phyloP scores from a whole-genome alignment of 2,113 vertebrate genomes.

The Cinclus cinclus region DNA sequence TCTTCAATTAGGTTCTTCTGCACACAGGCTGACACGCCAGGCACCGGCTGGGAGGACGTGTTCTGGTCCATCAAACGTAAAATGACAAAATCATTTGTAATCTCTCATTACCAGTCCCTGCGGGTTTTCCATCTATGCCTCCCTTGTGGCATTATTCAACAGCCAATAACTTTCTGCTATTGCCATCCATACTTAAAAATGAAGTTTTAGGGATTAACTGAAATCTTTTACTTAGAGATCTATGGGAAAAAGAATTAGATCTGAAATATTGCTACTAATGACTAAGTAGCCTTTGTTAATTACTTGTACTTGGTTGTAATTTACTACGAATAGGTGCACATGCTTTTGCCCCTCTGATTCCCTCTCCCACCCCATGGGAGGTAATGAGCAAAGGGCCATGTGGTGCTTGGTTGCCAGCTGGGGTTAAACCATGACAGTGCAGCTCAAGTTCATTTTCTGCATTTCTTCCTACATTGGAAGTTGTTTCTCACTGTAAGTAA shows the following conservation, averaged over 20 bases:
- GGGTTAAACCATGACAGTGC: background rate
- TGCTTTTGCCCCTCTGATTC: background rate
- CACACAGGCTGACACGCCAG: background rate
- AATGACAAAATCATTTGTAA: slow-evolving; percentile 17
- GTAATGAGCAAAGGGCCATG: background rate
- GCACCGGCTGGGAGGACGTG: background rate
- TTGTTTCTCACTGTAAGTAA: background rate
- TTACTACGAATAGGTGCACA: background rate
- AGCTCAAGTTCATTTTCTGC: background rate
- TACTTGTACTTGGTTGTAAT: background rate
- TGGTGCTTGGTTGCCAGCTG: background rate
- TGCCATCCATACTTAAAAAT: background rate
- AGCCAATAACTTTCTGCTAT: background rate
- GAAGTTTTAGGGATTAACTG: background rate
- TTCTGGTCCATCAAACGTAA: background rate
- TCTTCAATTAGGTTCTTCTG: slow-evolving; percentile 1
- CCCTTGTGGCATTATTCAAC: background rate
- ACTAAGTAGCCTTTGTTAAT: slow-evolving; percentile 42
- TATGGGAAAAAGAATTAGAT: background rate
- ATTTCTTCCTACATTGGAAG: background rate
- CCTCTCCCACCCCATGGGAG: background rate
- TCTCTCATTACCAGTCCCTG: background rate
- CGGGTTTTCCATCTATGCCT: background rate
- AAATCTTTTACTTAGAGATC: background rate
- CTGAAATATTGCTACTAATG: background rate